phyloP scores from a whole-genome alignment of 2,113 vertebrate genomes.

The Emydocephalus ijimae region DNA sequence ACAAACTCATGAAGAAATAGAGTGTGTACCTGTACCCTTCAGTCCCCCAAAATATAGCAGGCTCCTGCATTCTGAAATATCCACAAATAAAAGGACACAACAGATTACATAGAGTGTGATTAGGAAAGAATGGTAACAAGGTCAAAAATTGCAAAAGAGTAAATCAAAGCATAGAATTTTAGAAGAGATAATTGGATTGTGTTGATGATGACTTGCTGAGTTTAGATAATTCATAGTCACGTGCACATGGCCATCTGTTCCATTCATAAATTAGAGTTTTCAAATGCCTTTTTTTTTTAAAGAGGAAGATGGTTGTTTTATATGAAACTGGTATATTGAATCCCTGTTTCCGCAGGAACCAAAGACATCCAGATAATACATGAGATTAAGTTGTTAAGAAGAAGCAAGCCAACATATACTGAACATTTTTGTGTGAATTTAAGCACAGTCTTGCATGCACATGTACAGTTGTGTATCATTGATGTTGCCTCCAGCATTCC shows the following conservation, averaged over 20 bases:
- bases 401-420: not conserved
- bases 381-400: not conserved
- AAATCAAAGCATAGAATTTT: not conserved
- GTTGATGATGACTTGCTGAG: not conserved
- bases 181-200: not conserved
- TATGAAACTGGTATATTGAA: not conserved
- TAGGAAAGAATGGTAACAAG: not conserved
- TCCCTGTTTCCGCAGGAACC: not conserved
- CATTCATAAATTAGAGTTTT: not conserved
- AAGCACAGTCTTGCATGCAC: not conserved
- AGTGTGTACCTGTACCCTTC: not conserved
- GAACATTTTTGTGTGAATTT: not conserved
- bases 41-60: not conserved
- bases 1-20: not conserved
- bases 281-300: not conserved
- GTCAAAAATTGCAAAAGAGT: not conserved
- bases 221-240: not conserved
- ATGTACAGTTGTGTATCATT: not conserved
- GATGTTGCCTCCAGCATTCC: not conserved
- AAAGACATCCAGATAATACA: not conserved
- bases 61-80: not conserved
- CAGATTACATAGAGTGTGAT: not conserved
- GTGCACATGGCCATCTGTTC: not conserved
- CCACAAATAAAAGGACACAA: not conserved
- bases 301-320: not conserved